phyloP scores from a whole-genome alignment of 2,888 invertebrate genomes.

The Caenorhabditis sp. region DNA sequence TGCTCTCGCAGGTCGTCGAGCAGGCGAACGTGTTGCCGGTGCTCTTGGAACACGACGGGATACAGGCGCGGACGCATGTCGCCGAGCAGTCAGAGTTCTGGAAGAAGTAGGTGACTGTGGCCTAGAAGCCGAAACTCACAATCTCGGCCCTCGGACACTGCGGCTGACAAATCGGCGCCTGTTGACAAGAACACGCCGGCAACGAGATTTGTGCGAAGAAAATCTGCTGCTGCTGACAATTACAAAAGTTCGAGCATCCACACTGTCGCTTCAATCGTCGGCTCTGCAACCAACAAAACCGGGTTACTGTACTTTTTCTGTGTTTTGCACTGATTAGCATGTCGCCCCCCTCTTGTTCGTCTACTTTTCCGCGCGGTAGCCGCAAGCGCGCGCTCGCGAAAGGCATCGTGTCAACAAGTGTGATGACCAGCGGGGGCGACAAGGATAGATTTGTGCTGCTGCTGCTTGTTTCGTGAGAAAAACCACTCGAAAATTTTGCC shows the following conservation, averaged over 20 bases:
- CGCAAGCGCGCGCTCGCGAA: neutral
- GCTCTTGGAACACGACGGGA: constrained; percentile 57
- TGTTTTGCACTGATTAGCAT: neutral
- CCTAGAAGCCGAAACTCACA: constrained; percentile 24
- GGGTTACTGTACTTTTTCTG: neutral
- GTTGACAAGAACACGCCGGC: constrained; percentile 61
- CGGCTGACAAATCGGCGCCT: constrained; percentile 61
- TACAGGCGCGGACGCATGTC: constrained; percentile 62
- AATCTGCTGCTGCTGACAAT: constrained; percentile 59
- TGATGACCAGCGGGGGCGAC: constrained; percentile 1
- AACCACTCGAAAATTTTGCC: constrained; percentile 47
- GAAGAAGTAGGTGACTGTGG: neutral
- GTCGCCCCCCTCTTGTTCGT: neutral
- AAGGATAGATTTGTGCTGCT: constrained; percentile 16
- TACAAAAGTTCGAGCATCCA: constrained; percentile 65
- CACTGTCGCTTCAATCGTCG: constrained; percentile 62
- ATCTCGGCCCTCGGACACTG: constrained; percentile 60
- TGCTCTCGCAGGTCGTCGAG: constrained; percentile 55
- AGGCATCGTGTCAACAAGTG: constrained; percentile 16
- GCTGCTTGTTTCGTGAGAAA: constrained; percentile 50
- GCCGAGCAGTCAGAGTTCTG: constrained; percentile 61
- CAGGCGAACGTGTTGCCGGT: constrained; percentile 59
- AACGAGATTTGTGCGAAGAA: constrained; percentile 47
- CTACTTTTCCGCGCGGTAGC: constrained; percentile 11
- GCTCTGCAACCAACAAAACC: constrained; percentile 24